Percentiles rank a stretch among this genome's conserved stretches.
Conservation (phyloP, 2,113 vertebrate genomes). For the Camarhynchus parvulus region DNA sequence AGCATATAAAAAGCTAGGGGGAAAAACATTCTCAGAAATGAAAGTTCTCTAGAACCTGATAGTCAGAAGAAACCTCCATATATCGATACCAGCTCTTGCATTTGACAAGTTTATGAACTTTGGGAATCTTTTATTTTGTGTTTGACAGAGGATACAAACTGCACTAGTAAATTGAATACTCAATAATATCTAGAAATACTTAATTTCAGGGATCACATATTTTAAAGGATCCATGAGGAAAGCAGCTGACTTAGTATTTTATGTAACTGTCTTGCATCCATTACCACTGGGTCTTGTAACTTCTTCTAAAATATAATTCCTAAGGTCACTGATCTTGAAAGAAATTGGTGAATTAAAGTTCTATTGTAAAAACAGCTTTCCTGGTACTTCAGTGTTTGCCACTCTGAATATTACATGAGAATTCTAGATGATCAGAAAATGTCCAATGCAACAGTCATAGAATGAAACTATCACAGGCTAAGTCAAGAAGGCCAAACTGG, state of each 20-base stretch:
- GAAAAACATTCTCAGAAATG: fast-evolving
- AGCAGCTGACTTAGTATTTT: background rate
- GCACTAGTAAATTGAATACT: background rate
- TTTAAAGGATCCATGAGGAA: background rate
- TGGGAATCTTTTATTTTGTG: background rate
- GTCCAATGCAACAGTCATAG: background rate
- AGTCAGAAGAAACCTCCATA: background rate
- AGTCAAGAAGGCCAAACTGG: background rate
- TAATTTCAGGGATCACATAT: conserved; percentile 5
- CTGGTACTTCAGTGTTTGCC: background rate
- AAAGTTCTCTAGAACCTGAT: background rate
- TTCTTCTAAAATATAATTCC: background rate
- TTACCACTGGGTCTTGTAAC: background rate
- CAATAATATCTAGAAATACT: background rate
- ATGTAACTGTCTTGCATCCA: background rate
- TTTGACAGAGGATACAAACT: background rate
- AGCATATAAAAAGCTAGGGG: background rate
- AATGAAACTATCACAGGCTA: background rate
- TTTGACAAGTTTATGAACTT: background rate
- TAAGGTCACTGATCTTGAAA: background rate
- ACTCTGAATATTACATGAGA: background rate
- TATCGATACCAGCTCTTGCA: background rate
- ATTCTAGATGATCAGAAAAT: background rate
- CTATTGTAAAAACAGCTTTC: background rate
- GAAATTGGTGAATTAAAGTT: background rate